Base-by-base conservation (phyloP, 2,797 vertebrate species). In the Chanos chanos region DNA sequence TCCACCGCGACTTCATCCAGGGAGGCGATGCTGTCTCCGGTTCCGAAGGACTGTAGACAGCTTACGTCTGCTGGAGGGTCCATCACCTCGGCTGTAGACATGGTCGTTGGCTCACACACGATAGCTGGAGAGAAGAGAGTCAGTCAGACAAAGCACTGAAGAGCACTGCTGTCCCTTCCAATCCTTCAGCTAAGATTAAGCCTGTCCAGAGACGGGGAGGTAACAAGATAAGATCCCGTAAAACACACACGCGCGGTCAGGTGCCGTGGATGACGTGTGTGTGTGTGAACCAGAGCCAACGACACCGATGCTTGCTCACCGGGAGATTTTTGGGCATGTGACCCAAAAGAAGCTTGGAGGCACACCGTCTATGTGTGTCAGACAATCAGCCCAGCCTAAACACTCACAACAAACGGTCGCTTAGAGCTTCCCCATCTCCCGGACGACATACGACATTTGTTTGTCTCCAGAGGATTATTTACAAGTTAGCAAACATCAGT, bases 81-180 rank as follows among this genome's bases (percentile, higher is more conserved):
- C 71, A 81, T 77, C 50, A 69, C 82, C 43, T 63, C 73, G 2
- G 77, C 76, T 24, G 83, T 79, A 1, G 87, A 80, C 82, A 77
- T 79, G 69, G 70, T 39, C 4, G 37, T 36, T 36, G 88, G 54
- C 51, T 90, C 88, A 61, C 86, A 86, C 75, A 24, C 55, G 0
- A 80, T 89, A 76, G 90, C 90, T 91, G 80, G 3, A 49, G 52
- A 47, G n/a, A 59, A 10, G 21, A 16, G 21, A 60, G 48, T 22
- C 16, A 62, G 4, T 73, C 16, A 63, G n/a, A 45, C 16, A 33
- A 4, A 7, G 50, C 16, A 36, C 70, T 39, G n/a, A 65, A 13
- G 3, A 21, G 15, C 8, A 33, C 37, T 12, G 2, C 8, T 9
- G 36, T 25, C 27, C 41, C 15, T 16, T 15, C 47, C 18, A 10